phyloP scores from a whole-genome alignment of 2,113 vertebrate genomes.

The Engystomops pustulosus region DNA sequence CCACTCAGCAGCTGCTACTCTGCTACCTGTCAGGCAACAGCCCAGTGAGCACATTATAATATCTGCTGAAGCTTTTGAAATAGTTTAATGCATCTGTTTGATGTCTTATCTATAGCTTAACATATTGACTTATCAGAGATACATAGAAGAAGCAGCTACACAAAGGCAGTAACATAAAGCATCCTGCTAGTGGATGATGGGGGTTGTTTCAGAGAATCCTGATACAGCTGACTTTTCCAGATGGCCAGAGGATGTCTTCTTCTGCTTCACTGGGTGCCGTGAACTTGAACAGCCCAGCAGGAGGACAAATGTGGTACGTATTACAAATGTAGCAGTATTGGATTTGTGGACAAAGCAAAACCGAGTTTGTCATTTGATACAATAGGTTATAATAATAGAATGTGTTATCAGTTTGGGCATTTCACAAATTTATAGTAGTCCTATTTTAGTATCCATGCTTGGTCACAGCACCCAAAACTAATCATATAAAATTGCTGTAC shows the following conservation, averaged over 20 bases:
- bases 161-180: slow-evolving; percentile 33
- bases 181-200: slow-evolving; percentile 5
- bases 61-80: slow-evolving; percentile 53
- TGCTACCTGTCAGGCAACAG: slow-evolving; percentile 54
- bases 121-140: slow-evolving; percentile 4
- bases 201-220: slow-evolving; percentile 1
- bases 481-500: too few species aligned
- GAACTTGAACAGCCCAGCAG: slow-evolving; percentile 18
- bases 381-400: not conserved
- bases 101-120: slow-evolving; percentile 21
- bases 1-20: slow-evolving; percentile 45
- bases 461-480: too few species aligned
- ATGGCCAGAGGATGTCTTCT: slow-evolving; percentile 20
- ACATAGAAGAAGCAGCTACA: slow-evolving; percentile 23
- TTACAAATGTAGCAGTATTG: not conserved
- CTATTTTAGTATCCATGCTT: too few species aligned
- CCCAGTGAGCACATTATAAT: slow-evolving; percentile 45
- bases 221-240: slow-evolving; percentile 20
- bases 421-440: too few species aligned
- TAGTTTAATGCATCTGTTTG: not conserved
- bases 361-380: not conserved
- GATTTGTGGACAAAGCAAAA: not conserved
- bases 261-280: not conserved
- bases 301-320: not conserved
- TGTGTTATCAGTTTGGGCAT: not conserved